phyloP scores from a whole-genome alignment of 1,140 invertebrate genomes.

The Euglossa dilemma region DNA sequence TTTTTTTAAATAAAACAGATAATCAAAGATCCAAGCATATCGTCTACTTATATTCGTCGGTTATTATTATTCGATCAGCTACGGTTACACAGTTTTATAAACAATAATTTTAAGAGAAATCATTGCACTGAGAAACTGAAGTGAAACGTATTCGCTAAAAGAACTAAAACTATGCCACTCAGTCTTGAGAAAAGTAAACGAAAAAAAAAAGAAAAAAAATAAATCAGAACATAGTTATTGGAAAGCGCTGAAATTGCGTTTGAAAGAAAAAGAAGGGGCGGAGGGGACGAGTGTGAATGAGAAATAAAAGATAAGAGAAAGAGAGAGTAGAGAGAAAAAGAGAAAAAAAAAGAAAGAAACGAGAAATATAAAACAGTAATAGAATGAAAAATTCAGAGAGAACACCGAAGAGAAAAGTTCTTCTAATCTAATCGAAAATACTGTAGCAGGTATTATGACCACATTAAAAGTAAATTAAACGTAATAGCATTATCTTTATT shows the following conservation, averaged over 20 bases:
- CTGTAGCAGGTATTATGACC: constrained; percentile 82
- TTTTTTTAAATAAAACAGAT: not conserved
- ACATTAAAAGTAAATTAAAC: constrained; percentile 77
- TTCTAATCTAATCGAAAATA: constrained; percentile 81
- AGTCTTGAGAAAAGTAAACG: too few relatives aligned
- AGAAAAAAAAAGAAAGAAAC: not conserved
- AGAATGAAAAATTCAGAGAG: not conserved
- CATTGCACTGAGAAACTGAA: constrained; percentile 22
- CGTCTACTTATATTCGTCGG: not conserved
- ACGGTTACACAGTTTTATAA: not conserved
- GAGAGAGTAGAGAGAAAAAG: not conserved
- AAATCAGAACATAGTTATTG: not conserved
- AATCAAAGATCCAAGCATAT: not conserved
- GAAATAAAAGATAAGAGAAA: too few relatives aligned
- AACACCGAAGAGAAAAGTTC: constrained; percentile 56
- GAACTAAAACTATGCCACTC: not conserved
- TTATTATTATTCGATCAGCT: not conserved
- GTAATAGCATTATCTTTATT: constrained; percentile 77
- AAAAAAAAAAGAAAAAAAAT: too few relatives aligned
- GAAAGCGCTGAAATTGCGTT: not conserved
- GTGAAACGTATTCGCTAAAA: not conserved
- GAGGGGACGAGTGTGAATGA: not conserved
- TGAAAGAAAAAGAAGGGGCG: not conserved
- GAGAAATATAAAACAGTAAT: constrained; percentile 20
- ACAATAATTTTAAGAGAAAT: not conserved